Evolutionary conservation across 2,888 invertebrate species (phyloP).

Genomic region (Euproctis similis): DNA sequence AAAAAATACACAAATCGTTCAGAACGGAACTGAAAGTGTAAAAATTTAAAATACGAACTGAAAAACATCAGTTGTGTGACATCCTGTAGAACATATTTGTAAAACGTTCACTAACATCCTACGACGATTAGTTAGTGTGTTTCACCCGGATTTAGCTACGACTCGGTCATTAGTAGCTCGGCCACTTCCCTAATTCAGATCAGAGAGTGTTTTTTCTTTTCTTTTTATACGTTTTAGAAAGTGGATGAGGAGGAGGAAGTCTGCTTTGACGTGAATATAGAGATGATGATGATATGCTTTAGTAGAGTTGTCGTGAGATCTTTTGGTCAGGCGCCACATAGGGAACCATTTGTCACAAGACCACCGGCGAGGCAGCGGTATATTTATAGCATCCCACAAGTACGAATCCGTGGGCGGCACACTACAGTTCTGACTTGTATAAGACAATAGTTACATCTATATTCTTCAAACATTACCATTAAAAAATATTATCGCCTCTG

Average conservation of each 20-base stretch:
- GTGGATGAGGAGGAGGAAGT: slow-evolving; percentile 27
- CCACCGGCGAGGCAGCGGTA: slow-evolving; percentile 59
- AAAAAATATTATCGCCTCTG: no score
- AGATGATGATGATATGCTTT: slow-evolving; percentile 38
- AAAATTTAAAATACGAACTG: slow-evolving; percentile 22
- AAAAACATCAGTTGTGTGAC: slow-evolving; percentile 27
- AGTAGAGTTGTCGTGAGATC: slow-evolving; percentile 54
- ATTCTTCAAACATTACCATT: slow-evolving; percentile 11
- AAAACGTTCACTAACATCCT: slow-evolving; percentile 31
- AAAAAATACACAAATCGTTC: slow-evolving; percentile 23
- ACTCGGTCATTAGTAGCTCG: slow-evolving; percentile 54
- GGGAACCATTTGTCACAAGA: slow-evolving; percentile 72
- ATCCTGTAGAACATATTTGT: slow-evolving; percentile 40
- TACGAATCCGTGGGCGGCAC: slow-evolving; percentile 54
- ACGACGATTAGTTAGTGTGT: slow-evolving; percentile 55
- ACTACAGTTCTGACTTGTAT: slow-evolving; percentile 30
- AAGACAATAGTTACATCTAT: slow-evolving; percentile 34
- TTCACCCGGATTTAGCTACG: slow-evolving; percentile 53
- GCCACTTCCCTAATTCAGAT: slow-evolving; percentile 46
- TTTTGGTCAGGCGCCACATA: slow-evolving; percentile 62
- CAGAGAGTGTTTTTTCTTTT: slow-evolving; percentile 19
- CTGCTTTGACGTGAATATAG: slow-evolving; percentile 24
- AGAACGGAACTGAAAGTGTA: slow-evolving; percentile 38
- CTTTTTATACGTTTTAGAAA: slow-evolving; percentile 7
- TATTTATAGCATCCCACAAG: slow-evolving; percentile 70